Percentiles rank a stretch among this genome's conserved stretches.
These are phyloP conservation scores for Mus spicilegus DNA, from an alignment of 2,113 vertebrate genomes.

Conservation along the genomic window DNA sequence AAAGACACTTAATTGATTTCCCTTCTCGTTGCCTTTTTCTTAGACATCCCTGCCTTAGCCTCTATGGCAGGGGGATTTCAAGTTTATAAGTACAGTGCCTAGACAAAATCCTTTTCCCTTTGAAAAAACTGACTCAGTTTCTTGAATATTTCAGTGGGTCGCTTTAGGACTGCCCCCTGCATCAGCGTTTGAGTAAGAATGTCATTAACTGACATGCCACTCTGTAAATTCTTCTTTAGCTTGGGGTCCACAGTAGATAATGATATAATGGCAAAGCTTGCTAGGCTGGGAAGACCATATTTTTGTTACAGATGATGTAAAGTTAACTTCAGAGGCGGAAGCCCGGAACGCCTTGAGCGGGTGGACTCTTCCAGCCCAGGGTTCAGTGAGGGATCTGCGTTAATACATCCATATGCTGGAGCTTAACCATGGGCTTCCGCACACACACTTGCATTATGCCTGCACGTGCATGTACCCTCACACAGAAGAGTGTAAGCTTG, in stretches of 20 bases:
- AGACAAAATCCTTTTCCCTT: constrained; percentile 6
- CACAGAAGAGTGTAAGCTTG: not conserved
- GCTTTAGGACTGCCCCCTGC: not conserved
- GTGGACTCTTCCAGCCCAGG: not conserved
- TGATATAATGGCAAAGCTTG: not conserved
- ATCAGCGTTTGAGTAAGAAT: not conserved
- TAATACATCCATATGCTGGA: not conserved
- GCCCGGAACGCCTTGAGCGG: not conserved
- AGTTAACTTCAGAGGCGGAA: not conserved
- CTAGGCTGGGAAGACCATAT: not conserved
- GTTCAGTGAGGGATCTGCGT: not conserved
- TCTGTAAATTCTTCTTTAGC: not conserved
- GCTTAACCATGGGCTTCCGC: not conserved
- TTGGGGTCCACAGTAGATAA: not conserved
- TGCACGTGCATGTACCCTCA: not conserved
- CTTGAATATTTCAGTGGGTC: not conserved
- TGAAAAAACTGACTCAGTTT: not conserved
- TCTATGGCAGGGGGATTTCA: not conserved
- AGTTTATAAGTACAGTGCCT: not conserved
- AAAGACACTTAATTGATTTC: not conserved
- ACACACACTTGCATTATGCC: too few species aligned
- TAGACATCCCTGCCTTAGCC: not conserved
- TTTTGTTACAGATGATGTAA: not conserved
- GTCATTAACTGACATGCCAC: not conserved
- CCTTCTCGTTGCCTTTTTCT: too few species aligned